phyloP scores from a whole-genome alignment of 2,888 invertebrate species.

The Mimachlamys varia region DNA sequence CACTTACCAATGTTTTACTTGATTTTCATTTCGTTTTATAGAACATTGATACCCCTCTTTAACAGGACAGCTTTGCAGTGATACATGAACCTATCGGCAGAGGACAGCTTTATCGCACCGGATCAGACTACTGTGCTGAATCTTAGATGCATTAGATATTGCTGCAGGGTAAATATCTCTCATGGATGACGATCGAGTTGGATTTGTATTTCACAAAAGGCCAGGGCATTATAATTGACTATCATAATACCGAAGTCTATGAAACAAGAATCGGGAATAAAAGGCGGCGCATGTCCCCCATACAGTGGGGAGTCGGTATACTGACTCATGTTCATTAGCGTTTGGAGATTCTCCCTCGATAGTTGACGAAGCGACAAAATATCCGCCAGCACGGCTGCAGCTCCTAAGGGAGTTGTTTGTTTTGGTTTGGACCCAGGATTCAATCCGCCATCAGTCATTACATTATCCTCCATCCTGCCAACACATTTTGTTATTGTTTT shows the following conservation, averaged over 20 bases:
- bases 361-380: neutral
- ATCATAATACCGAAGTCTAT: neutral
- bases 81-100: no score
- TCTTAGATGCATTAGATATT: neutral
- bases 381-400: conserved; percentile 1
- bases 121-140: neutral
- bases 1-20: no score
- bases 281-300: neutral
- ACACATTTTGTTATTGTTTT: neutral
- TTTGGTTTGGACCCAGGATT: neutral
- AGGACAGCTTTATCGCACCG: neutral
- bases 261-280: neutral
- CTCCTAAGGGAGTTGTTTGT: conserved; percentile 20
- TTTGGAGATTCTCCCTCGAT: neutral
- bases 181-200: neutral
- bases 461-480: neutral
- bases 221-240: neutral
- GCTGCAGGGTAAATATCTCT: neutral
- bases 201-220: conserved; percentile 24
- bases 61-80: no score
- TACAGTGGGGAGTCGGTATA: neutral
- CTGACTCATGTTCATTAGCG: conserved; percentile 20
- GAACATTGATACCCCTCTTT: no score
- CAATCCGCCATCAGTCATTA: neutral
- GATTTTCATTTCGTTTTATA: no score